Evolutionary conservation across 2,113 vertebrate species (phyloP).

Genomic region (Suncus etruscus): DNA sequence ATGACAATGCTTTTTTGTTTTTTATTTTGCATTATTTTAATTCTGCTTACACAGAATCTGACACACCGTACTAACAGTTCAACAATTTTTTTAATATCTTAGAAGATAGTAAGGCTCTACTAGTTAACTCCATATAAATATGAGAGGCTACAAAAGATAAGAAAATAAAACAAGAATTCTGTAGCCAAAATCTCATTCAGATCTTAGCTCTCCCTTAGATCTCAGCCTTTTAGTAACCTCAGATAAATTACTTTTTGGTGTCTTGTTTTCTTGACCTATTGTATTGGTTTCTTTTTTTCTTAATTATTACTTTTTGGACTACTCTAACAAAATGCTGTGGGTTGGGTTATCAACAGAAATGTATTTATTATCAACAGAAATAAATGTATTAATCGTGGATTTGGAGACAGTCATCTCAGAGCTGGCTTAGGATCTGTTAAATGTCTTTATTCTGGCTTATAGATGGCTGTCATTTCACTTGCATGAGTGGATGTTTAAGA

Average conservation of each 20-base stretch:
- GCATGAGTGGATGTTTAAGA: background rate
- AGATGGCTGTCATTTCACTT: background rate
- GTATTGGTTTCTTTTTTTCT: background rate
- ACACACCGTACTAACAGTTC: background rate
- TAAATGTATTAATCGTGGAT: background rate
- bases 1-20: background rate
- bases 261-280: background rate
- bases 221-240: background rate
- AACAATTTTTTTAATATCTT: background rate
- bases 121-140: background rate
- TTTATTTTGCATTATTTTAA: background rate
- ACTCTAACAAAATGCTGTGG: background rate
- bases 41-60: background rate
- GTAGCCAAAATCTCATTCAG: background rate
- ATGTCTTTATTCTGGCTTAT: background rate
- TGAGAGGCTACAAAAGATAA: background rate
- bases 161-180: no score
- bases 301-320: background rate
- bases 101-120: constrained; percentile 5
- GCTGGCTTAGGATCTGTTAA: background rate
- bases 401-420: background rate
- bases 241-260: background rate
- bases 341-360: background rate
- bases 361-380: background rate
- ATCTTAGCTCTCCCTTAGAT: background rate